Evolutionary conservation across 2,797 vertebrate genomes (phyloP).

Genomic region (Pachyuromys duprasi): DNA sequence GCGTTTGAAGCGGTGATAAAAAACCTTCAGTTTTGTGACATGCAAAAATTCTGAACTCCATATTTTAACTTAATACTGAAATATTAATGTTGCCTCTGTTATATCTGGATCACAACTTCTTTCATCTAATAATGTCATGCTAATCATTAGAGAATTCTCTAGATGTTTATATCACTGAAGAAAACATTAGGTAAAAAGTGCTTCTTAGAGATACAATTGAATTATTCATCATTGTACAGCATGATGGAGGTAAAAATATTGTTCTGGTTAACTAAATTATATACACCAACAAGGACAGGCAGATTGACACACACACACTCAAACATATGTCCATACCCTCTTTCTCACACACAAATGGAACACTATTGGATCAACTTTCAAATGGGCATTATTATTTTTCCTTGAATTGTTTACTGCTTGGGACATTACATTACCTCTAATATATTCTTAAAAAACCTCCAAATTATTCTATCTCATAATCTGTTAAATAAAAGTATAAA

Average conservation of each 20-base stretch:
- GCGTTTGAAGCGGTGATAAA: conserved; percentile 49
- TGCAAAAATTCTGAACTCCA: neutral
- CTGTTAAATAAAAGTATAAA: neutral
- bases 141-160: neutral
- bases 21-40: conserved; percentile 42
- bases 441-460: neutral
- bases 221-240: neutral
- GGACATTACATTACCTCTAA: neutral
- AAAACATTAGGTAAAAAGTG: neutral
- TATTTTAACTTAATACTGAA: conserved; percentile 34
- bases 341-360: neutral
- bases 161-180: neutral
- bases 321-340: neutral
- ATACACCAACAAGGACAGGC: no score
- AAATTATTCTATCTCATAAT: neutral
- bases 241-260: neutral
- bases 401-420: neutral
- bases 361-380: neutral
- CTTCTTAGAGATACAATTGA: neutral
- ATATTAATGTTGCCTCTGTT: conserved; percentile 25
- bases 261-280: neutral
- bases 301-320: neutral
- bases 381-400: neutral
- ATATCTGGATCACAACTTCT: conserved; percentile 33
- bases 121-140: neutral